phyloP scores from a whole-genome alignment of 2,888 invertebrate species.

The Nemotelus nigrinus region DNA sequence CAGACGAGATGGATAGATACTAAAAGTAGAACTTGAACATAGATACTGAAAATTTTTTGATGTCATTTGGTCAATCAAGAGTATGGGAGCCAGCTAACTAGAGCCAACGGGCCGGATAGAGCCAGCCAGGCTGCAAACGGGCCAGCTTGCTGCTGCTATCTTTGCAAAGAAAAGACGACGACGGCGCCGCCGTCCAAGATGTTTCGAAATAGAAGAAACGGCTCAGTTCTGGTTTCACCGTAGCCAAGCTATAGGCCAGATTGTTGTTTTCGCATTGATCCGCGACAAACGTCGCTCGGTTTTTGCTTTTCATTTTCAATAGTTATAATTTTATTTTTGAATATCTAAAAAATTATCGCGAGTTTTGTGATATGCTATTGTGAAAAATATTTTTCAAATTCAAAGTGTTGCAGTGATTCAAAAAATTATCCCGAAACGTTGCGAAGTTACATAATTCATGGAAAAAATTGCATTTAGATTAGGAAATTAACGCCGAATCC shows the following conservation, averaged over 20 bases:
- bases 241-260: slow-evolving; percentile 44
- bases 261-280: slow-evolving; percentile 30
- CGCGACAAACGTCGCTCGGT: slow-evolving; percentile 32
- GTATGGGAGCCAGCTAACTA: slow-evolving; percentile 22
- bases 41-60: slow-evolving; percentile 33
- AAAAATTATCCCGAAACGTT: background rate
- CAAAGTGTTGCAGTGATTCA: background rate
- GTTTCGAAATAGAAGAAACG: slow-evolving; percentile 31
- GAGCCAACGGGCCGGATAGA: background rate
- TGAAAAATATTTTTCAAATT: background rate
- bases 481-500: too few species aligned
- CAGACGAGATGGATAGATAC: slow-evolving; percentile 27
- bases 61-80: slow-evolving; percentile 36
- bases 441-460: background rate
- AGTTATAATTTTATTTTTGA: slow-evolving; percentile 37
- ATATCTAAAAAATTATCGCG: background rate
- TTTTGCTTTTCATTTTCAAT: slow-evolving; percentile 26
- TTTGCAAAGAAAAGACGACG: too few species aligned
- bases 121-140: background rate
- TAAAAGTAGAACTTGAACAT: slow-evolving; percentile 36
- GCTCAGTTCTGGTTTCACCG: slow-evolving; percentile 26
- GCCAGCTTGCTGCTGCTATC: too few species aligned
- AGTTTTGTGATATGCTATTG: background rate
- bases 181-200: background rate
- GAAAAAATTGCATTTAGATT: background rate